A percentile compares a stretch with the other conserved stretches of the same genome.
Conservation (phyloP, 1,140 invertebrate genomes). For the Grapholita molesta region DNA sequence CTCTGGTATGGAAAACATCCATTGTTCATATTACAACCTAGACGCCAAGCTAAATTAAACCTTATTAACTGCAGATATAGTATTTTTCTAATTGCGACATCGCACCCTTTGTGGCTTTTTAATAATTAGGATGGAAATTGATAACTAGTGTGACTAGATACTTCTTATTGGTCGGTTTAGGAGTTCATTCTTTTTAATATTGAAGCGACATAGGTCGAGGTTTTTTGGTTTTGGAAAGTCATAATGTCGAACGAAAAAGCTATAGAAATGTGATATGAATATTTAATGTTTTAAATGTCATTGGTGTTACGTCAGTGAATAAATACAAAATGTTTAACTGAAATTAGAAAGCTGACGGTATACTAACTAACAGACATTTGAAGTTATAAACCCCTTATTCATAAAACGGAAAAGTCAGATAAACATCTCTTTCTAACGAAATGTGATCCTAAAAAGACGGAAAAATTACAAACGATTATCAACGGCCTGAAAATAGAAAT, state of each 20-base stretch:
- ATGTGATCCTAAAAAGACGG: no score
- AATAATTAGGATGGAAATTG: background rate
- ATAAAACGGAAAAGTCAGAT: no score
- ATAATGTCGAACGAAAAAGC: background rate
- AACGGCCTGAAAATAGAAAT: no score
- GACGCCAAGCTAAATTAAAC: background rate
- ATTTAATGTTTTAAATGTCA: slow-evolving; percentile 15
- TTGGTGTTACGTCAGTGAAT: background rate
- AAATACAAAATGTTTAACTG: background rate
- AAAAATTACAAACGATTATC: no score
- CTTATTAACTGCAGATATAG: background rate
- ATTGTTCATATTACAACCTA: background rate
- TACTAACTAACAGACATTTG: no score
- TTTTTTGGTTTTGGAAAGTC: background rate
- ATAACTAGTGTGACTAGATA: background rate
- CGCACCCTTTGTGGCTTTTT: background rate
- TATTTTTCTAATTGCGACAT: background rate
- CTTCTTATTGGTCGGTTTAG: background rate
- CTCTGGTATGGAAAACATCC: slow-evolving; percentile 6
- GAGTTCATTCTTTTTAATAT: background rate
- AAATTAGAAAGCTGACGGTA: no score
- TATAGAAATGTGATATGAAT: slow-evolving; percentile 16
- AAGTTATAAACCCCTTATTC: no score
- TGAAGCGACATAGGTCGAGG: background rate
- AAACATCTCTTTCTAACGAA: no score